Conservation (phyloP, 2,888 invertebrate species). For the Yponomeuta sedellus region DNA sequence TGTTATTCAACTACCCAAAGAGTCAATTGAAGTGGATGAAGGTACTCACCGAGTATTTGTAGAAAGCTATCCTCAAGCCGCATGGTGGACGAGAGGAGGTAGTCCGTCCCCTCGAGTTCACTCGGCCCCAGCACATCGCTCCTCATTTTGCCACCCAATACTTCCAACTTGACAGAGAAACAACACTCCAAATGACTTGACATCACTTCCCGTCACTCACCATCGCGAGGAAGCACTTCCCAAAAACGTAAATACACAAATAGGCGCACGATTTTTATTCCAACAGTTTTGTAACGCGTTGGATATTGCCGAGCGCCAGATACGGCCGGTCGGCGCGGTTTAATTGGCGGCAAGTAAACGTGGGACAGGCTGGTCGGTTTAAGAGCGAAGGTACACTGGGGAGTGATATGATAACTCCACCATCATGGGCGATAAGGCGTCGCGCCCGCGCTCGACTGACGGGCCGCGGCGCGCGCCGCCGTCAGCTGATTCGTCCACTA, state of each 20-base stretch:
- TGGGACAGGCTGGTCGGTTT: background rate
- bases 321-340: background rate
- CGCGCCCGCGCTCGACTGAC: conserved; percentile 20
- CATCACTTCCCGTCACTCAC: conserved; percentile 23
- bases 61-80: conserved; percentile 78
- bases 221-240: background rate
- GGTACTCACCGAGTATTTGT: conserved; percentile 77
- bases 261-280: background rate
- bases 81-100: conserved; percentile 78
- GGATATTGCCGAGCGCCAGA: background rate
- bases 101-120: conserved; percentile 79
- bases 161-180: background rate
- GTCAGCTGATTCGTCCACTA: conserved; percentile 69
- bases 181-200: background rate
- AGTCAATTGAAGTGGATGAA: background rate
- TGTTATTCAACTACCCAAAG: no score
- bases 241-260: background rate
- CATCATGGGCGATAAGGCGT: background rate
- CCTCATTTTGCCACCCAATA: conserved; percentile 50
- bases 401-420: conserved; percentile 24
- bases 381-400: conserved; percentile 28
- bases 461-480: conserved; percentile 27
- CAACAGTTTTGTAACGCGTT: background rate
- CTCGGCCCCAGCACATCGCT: conserved; percentile 70
- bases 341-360: background rate